Evolutionary conservation across 2,797 vertebrate species (phyloP).

Genomic region (Clarias platycephalus): DNA sequence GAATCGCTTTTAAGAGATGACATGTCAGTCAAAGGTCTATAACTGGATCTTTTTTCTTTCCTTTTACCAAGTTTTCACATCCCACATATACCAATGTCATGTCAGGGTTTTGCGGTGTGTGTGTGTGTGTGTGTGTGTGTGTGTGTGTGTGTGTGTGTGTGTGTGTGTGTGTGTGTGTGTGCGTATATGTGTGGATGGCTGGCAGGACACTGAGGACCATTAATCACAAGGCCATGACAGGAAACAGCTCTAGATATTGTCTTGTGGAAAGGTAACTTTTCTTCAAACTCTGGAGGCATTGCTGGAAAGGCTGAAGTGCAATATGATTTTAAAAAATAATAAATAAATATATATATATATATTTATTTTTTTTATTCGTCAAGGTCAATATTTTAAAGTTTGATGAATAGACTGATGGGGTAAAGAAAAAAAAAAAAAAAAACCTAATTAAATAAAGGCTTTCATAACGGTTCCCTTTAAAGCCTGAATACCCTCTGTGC

Average conservation of each 20-base stretch:
- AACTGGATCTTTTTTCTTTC: conserved; percentile 19
- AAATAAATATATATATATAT: too few relatives aligned
- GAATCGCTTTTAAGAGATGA: conserved; percentile 31
- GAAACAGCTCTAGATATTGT: conserved; percentile 21
- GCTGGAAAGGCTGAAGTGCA: conserved; percentile 15
- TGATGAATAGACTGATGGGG: conserved; percentile 31
- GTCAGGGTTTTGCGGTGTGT: conserved; percentile 7
- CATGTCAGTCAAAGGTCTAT: conserved; percentile 29
- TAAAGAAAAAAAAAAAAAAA: conserved; percentile 10
- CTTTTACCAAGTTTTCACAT: conserved; percentile 24
- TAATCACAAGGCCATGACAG: conserved; percentile 27
- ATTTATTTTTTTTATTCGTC: background rate
- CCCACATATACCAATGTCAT: conserved; percentile 8
- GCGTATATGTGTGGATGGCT: background rate
- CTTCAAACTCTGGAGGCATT: background rate
- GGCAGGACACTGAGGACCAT: conserved; percentile 11
- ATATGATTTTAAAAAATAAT: conserved; percentile 29
- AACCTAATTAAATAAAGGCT: conserved; percentile 32
- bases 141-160: too few relatives aligned
- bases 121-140: too few relatives aligned
- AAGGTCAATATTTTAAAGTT: conserved; percentile 31
- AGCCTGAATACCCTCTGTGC: conserved; percentile 1
- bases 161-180: background rate
- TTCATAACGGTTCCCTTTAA: conserved; percentile 20
- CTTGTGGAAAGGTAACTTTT: conserved; percentile 13